Evolutionary conservation across 1,140 invertebrate species (phyloP), one percentile per base, ranked within the genome.

Genomic region (Drosophila kurseongensis): DNA sequence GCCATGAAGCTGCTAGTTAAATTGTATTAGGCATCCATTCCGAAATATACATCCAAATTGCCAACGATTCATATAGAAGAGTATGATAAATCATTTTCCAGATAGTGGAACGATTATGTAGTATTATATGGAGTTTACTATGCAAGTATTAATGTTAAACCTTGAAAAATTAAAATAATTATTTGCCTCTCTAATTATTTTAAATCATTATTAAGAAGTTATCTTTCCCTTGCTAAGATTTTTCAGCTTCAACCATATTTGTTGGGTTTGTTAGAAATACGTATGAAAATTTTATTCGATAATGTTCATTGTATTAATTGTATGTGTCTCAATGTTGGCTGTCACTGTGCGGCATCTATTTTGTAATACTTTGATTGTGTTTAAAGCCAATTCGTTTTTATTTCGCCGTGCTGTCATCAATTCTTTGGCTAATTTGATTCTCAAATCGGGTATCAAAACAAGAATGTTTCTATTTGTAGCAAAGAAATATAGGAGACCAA

Each of bases 221-320:
- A 12, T 18, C 44, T n/a, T 29, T 48, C 3, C 8, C 1, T 13
- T 23, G 4, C 18, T 0, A 5, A 13, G 12, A 23, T 8, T 10
- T 44, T 16, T 44, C 8, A 44, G 10, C 41, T 18, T 29, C 1
- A 12, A 38, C 9, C 10, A 12, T 47, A 10, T 42, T 44, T 68
- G 1, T 54, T 78, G 67, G 63, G 59, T 88, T 90, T 86, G 65
- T 90, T 90, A 90, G 82, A 90, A 90, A 90, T 89, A 86, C 80
- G 86, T 90, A 90, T 90, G 88, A 83, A 90, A 90, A 72, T 89
- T 90, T 90, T 90, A 90, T 90, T 90, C 79, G 83, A 86, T 86
- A 86, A 86, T 88, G 75, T 86, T 86, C 83, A 86, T 86, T 86
- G 83, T 86, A 86, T 86, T 83, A 79, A 56, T 57, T 79, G 77